These are phyloP conservation scores for Otis tarda DNA, from an alignment of 2,113 vertebrate species.

Conservation along the genomic window DNA sequence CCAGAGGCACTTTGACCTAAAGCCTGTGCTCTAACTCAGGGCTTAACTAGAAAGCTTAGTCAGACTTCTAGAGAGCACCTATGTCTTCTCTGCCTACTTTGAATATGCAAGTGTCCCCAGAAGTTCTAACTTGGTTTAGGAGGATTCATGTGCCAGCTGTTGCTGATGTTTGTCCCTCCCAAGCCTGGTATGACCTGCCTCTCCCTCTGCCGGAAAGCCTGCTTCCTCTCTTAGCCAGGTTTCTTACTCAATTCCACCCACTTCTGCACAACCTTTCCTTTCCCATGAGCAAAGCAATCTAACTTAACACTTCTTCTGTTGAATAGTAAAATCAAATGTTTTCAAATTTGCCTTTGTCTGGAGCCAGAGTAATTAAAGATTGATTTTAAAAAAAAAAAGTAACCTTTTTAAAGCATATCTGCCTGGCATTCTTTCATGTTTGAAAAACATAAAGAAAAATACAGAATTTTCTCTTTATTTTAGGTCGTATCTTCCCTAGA, in stretches of 20 bases:
- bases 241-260: background rate
- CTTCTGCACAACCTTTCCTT: background rate
- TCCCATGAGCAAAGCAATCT: background rate
- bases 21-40: background rate
- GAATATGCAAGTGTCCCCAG: background rate
- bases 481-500: background rate
- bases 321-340: background rate
- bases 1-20: background rate
- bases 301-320: background rate
- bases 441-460: background rate
- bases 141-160: background rate
- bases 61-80: background rate
- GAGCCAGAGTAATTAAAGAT: background rate
- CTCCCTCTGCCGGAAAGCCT: background rate
- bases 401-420: background rate
- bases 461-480: background rate
- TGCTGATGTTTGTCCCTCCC: background rate
- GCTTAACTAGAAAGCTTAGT: background rate
- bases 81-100: background rate
- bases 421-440: background rate
- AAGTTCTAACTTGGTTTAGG: background rate
- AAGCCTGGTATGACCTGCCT: background rate
- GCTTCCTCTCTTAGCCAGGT: background rate
- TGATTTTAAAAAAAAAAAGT: background rate
- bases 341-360: background rate